Percentiles rank a stretch among this genome's conserved stretches.
Conservation (phyloP, 2,797 vertebrate genomes). For the Odontamblyopus lacepedii region DNA sequence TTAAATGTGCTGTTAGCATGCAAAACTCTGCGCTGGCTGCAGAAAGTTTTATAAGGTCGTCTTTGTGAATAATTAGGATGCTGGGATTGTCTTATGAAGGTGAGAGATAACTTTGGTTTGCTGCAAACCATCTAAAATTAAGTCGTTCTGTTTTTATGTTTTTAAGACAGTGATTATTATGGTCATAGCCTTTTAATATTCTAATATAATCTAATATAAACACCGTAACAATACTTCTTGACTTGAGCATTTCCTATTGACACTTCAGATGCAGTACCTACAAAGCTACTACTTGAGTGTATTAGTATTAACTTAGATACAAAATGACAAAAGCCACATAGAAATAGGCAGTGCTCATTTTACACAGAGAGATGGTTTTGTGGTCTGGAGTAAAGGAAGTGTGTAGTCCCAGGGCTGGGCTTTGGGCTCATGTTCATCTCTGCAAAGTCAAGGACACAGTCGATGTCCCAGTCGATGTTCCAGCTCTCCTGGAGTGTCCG, state of each 20-base stretch:
- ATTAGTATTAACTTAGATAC: background rate
- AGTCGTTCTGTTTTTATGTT: no score
- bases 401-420: conserved; percentile 12
- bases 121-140: no score
- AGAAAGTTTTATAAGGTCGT: no score
- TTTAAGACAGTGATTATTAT: no score
- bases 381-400: conserved; percentile 18
- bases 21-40: no score
- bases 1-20: no score
- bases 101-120: no score
- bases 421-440: conserved; percentile 19
- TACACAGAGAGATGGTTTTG: conserved; percentile 1
- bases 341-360: conserved; percentile 12
- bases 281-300: background rate
- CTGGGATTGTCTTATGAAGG: no score
- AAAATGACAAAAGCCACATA: conserved; percentile 11
- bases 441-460: conserved; percentile 30
- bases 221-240: no score
- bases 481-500: conserved; percentile 13
- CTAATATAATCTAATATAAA: no score
- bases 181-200: no score
- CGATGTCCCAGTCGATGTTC: conserved; percentile 44
- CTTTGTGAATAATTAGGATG: no score
- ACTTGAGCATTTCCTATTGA: background rate
- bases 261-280: background rate